Evolutionary conservation across 1,140 invertebrate genomes (phyloP).

Genomic region (Danaus melanippus): DNA sequence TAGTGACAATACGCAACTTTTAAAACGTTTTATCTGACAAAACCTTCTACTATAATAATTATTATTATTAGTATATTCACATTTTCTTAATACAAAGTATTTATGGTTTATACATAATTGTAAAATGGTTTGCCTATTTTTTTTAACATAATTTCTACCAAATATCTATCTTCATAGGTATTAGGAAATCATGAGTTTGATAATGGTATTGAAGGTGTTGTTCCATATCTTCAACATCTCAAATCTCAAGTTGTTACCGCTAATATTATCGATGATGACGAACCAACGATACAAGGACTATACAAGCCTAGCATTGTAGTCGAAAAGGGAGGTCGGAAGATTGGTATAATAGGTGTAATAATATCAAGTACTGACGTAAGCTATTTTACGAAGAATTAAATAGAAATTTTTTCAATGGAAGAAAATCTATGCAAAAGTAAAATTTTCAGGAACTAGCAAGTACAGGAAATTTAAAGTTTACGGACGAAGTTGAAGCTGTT

Average conservation of each 20-base stretch:
- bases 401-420: no score
- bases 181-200: constrained; percentile 94
- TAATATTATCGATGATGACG: constrained; percentile 82
- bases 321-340: constrained; percentile 75
- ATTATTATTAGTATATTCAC: no score
- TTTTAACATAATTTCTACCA: background rate
- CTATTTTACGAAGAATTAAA: constrained; percentile 13
- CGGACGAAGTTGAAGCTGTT: constrained; percentile 78
- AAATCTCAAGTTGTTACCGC: constrained; percentile 79
- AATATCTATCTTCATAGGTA: constrained; percentile 71
- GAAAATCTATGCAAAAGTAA: no score
- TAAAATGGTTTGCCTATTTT: background rate
- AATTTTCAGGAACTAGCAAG: constrained; percentile 72
- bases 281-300: constrained; percentile 77
- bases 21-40: no score
- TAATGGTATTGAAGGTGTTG: constrained; percentile 80
- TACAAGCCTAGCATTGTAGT: constrained; percentile 76
- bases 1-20: no score
- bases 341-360: constrained; percentile 90
- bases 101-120: constrained; percentile 3
- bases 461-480: constrained; percentile 76
- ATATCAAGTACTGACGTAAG: constrained; percentile 79
- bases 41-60: no score
- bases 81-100: no score
- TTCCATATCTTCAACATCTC: constrained; percentile 80